A percentile compares a stretch with the other conserved stretches of the same genome.
phyloP scores from a whole-genome alignment of 2,797 vertebrate species.

The Acrossocheilus wenchowensis region DNA sequence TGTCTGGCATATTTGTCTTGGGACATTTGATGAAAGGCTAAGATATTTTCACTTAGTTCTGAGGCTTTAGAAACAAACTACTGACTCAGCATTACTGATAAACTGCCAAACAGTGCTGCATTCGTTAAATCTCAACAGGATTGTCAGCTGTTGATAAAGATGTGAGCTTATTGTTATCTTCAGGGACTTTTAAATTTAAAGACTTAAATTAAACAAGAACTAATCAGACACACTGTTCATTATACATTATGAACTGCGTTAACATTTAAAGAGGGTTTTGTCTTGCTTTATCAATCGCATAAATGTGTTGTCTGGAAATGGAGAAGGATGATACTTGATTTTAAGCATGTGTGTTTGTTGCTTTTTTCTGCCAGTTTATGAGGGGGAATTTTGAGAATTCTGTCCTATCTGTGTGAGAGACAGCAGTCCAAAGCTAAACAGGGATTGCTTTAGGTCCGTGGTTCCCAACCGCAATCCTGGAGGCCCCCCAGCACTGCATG shows the following conservation, averaged over 20 bases:
- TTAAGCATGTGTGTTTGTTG: not conserved
- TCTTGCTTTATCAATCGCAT: not conserved
- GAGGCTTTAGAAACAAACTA: not conserved
- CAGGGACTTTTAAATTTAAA: not conserved
- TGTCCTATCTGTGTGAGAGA: conserved; percentile 15
- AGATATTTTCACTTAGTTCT: not conserved
- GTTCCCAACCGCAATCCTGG: too few species aligned
- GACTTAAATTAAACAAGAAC: not conserved
- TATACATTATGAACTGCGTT: not conserved
- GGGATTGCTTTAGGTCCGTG: not conserved
- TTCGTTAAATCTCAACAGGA: not conserved
- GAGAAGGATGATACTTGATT: not conserved
- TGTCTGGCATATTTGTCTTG: not conserved
- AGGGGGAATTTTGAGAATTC: conserved; percentile 31
- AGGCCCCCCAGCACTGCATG: too few species aligned
- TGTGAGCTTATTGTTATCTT: not conserved
- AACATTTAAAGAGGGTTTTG: not conserved
- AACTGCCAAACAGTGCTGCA: not conserved
- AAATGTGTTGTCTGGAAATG: not conserved
- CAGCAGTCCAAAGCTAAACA: not conserved
- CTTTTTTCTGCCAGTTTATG: not conserved
- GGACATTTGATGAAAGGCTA: not conserved
- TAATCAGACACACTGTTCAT: not conserved
- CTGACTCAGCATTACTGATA: not conserved
- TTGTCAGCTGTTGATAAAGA: not conserved